Base-by-base conservation (phyloP, 2,797 vertebrate genomes). In the Sebastes reedi region DNA sequence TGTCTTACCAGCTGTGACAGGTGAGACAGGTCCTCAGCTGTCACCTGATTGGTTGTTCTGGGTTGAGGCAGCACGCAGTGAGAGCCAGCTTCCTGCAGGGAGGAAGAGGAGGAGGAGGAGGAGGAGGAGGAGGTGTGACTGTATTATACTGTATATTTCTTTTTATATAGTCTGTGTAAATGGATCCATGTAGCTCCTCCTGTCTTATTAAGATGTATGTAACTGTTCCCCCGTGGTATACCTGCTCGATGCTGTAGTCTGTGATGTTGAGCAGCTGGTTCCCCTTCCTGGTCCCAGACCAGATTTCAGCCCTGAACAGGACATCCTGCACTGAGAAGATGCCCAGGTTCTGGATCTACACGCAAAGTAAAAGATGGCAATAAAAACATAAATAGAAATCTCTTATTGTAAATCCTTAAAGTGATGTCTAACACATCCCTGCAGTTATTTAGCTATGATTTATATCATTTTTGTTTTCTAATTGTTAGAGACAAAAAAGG, bases 281-380 rank as follows among this genome's bases (percentile, higher is more conserved):
- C 5, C 95, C 96, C 0, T 80, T 87, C 30, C 81, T 81, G 9
- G 97, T 99, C 83, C 96, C 93, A 0, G 97, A 91, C 2, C 97
- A 98, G 30, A 97, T 0, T 0, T 96, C 96, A 39, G 97, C 88
- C 67, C 89, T 95, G 79, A 99, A 92, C 67, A 89, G 86, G 62
- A 98, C 68, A 1, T 95, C 95, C 0, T 92, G 92, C 60, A 99
- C 91, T 0, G 97, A 89, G 87, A 98, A 98, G 25, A 96, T 80
- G 3, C 97, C 98, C 87, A 98, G 85, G 87, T 99, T 99, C 91
- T 97, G 97, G 66, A 99, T 93, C 98, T 99, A 76, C 6, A 67
- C 0, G 18, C 5, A 20, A 1, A 55, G 13, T 10, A 2, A 25
- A 61, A 71, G 1, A 42, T 1, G 11, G 1, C 0, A 20, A 7